A percentile compares a stretch with the other conserved stretches of the same genome.
Evolutionary conservation across 2,113 vertebrate species (phyloP).

Genomic region (Xenopus borealis): DNA sequence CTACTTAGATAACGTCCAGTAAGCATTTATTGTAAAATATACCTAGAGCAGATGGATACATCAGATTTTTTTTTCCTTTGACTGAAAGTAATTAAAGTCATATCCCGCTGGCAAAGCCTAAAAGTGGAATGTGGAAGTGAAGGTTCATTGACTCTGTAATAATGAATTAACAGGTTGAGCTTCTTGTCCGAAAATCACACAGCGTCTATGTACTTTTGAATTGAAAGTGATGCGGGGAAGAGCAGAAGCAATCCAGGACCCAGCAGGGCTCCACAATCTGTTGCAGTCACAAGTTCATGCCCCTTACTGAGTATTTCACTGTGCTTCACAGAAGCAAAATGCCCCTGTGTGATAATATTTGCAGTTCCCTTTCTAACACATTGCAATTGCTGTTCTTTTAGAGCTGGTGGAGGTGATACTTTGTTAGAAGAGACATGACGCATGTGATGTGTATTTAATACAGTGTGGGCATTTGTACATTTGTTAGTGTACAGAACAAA

Average conservation of each 20-base stretch:
- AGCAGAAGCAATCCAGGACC: slow-evolving; percentile 36
- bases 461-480: too few relatives aligned
- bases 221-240: too few relatives aligned
- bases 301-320: background rate
- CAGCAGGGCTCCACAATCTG: slow-evolving; percentile 50
- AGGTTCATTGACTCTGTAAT: slow-evolving; percentile 25
- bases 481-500: too few relatives aligned
- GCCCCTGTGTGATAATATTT: background rate
- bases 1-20: slow-evolving; percentile 8
- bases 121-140: slow-evolving; percentile 16
- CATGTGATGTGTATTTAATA: too few relatives aligned
- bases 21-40: slow-evolving; percentile 2
- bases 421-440: too few relatives aligned
- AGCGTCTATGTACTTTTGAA: too few relatives aligned
- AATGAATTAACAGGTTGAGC: slow-evolving; percentile 35
- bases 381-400: too few relatives aligned
- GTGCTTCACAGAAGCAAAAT: background rate
- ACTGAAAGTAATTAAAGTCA: slow-evolving; percentile 23
- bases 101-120: slow-evolving; percentile 29
- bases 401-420: too few relatives aligned
- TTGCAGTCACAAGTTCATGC: slow-evolving; percentile 1
- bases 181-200: slow-evolving; percentile 11
- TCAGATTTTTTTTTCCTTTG: slow-evolving; percentile 6
- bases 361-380: too few relatives aligned
- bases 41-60: slow-evolving; percentile 37